A percentile compares a stretch with the other conserved stretches of the same genome.
These are phyloP conservation scores for Lottia gigantea DNA, from an alignment of 2,888 invertebrate genomes.

Conservation along the genomic window DNA sequence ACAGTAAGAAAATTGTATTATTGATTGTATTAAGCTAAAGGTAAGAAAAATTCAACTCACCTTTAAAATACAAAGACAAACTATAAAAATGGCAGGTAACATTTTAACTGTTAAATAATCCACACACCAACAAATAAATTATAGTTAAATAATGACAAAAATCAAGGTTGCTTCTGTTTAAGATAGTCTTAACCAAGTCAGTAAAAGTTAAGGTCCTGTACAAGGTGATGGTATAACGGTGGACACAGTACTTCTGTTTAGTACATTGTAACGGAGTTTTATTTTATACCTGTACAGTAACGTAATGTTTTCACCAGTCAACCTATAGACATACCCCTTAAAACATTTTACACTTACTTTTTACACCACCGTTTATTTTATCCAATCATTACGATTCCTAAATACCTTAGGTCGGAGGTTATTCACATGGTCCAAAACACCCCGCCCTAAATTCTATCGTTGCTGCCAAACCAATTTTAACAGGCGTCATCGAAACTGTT, in stretches of 20 bases:
- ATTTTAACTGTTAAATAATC: neutral
- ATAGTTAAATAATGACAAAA: too few relatives aligned
- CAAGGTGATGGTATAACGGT: too few relatives aligned
- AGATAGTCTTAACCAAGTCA: too few relatives aligned
- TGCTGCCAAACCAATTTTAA: too few relatives aligned
- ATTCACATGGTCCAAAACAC: slow-evolving; percentile 2
- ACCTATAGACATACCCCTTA: neutral
- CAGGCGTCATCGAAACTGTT: too few relatives aligned
- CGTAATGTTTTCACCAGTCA: slow-evolving; percentile 1
- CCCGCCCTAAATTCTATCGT: neutral
- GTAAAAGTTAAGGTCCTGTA: too few relatives aligned
- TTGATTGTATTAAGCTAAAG: too few relatives aligned
- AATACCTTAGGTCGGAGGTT: neutral
- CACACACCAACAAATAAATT: neutral
- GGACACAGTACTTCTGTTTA: neutral
- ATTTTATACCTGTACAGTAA: neutral
- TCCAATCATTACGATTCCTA: neutral
- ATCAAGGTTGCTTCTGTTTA: too few relatives aligned
- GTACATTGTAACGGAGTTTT: neutral
- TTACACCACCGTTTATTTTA: neutral
- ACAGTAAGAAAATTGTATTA: too few relatives aligned
- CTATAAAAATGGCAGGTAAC: neutral
- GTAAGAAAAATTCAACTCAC: neutral
- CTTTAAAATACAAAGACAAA: neutral
- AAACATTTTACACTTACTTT: neutral